These are phyloP conservation scores for Centropyge bicolor DNA, from an alignment of 2,797 vertebrate species.

Conservation along the genomic window DNA sequence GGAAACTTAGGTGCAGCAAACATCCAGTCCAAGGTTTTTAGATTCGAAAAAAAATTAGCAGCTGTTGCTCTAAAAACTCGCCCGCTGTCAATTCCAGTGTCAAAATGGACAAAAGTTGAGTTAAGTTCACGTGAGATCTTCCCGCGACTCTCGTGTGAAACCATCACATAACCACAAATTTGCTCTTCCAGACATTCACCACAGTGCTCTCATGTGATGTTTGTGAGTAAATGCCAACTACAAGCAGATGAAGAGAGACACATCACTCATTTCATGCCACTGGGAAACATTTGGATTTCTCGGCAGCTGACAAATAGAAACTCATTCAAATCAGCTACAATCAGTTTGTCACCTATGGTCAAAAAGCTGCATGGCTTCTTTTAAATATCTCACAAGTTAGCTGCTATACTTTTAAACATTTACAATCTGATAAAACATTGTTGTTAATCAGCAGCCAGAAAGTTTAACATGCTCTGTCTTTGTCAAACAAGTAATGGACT, in stretches of 20 bases:
- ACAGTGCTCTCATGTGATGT: slow-evolving; percentile 5
- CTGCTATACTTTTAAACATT: slow-evolving; percentile 13
- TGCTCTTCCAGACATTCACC: not conserved
- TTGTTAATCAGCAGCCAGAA: not conserved
- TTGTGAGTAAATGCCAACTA: not conserved
- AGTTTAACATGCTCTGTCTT: not conserved
- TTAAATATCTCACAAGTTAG: not conserved
- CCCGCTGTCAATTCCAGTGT: not conserved
- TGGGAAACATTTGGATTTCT: not conserved
- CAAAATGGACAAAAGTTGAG: not conserved
- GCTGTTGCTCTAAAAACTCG: not conserved
- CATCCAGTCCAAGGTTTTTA: not conserved
- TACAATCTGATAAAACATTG: slow-evolving; percentile 1
- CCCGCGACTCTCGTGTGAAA: not conserved
- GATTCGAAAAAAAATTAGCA: not conserved
- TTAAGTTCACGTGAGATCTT: not conserved
- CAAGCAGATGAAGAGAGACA: not conserved
- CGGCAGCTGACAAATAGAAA: no score
- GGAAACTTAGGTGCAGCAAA: slow-evolving; percentile 8
- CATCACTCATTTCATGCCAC: not conserved
- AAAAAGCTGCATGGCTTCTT: not conserved
- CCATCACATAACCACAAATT: not conserved
- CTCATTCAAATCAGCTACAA: no score
- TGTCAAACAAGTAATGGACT: not conserved
- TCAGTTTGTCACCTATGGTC: not conserved